Conservation (phyloP, 1,140 invertebrate genomes). For the Platorchestia sp. region DNA sequence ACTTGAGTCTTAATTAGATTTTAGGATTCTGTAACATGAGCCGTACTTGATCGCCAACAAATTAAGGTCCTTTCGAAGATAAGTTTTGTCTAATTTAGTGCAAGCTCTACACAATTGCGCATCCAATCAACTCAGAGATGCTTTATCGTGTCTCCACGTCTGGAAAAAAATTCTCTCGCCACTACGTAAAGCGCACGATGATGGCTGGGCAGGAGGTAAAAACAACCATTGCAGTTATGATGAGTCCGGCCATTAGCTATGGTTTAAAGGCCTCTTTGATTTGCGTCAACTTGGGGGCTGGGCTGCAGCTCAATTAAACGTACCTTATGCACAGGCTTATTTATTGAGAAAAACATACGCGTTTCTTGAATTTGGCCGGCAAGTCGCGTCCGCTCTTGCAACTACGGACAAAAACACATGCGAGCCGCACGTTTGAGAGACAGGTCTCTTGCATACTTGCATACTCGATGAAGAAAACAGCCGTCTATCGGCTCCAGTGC, state of each 20-base stretch:
- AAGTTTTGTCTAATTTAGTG: slow-evolving; percentile 2
- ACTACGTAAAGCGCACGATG: not conserved
- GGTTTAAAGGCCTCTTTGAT: not conserved
- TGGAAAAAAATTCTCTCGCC: not conserved
- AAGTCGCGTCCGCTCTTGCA: no score
- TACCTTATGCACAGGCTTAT: no score
- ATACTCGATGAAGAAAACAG: no score
- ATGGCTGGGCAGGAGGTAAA: not conserved
- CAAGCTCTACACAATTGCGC: not conserved
- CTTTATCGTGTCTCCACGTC: not conserved
- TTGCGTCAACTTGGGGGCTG: no score
- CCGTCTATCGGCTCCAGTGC: no score
- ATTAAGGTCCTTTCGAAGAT: not conserved
- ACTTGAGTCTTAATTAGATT: not conserved
- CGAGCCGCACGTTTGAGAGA: no score
- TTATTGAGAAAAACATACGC: no score
- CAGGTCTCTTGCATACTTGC: no score
- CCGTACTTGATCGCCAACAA: not conserved
- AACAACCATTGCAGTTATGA: not conserved
- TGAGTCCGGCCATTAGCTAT: not conserved
- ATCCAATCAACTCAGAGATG: not conserved
- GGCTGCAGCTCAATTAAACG: no score
- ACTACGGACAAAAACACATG: no score
- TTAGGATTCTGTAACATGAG: not conserved
- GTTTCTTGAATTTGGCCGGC: no score